These are phyloP conservation scores for Acomys russatus DNA, from an alignment of 2,797 vertebrate species.

Conservation along the genomic window DNA sequence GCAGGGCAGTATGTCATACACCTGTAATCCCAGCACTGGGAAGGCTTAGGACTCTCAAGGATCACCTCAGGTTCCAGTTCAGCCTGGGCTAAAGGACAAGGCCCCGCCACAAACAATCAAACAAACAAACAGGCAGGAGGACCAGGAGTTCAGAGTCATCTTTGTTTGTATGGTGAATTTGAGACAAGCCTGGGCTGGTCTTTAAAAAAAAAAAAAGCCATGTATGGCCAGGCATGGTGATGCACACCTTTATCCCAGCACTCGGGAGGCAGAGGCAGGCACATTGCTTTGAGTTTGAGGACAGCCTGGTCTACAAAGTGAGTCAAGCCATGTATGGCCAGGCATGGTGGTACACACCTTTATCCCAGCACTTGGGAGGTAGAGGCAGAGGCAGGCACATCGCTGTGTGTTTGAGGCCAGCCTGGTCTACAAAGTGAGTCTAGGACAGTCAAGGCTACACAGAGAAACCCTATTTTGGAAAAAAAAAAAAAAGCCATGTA, in stretches of 20 bases:
- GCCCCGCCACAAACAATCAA: background rate
- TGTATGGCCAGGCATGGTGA: no score
- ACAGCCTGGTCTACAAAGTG: background rate
- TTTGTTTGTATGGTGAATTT: background rate
- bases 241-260: background rate
- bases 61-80: background rate
- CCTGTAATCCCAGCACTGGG: background rate
- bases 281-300: background rate
- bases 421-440: background rate
- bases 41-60: background rate
- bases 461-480: background rate
- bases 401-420: background rate
- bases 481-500: background rate
- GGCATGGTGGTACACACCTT: background rate
- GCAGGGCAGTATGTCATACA: background rate
- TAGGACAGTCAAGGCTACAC: background rate
- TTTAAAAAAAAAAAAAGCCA: background rate
- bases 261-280: background rate
- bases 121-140: background rate
- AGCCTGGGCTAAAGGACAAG: background rate
- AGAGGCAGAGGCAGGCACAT: background rate
- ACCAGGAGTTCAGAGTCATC: background rate
- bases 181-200: background rate
- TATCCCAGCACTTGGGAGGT: background rate
- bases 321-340: background rate